Evolutionary conservation across 2,888 invertebrate genomes (phyloP).

Genomic region (Nebria brevicollis): DNA sequence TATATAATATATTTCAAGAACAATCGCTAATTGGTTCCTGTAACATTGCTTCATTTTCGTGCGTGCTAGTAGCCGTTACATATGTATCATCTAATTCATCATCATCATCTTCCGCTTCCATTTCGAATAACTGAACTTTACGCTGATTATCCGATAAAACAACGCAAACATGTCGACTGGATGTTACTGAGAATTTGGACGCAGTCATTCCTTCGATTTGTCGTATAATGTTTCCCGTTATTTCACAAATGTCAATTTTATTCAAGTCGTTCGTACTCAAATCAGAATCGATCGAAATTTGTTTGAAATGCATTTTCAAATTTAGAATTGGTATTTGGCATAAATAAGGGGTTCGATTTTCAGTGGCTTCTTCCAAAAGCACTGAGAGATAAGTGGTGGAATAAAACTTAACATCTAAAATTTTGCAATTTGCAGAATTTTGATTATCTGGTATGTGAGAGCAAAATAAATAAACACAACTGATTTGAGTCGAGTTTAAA

Average conservation of each 20-base stretch:
- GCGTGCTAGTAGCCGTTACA: conserved; percentile 56
- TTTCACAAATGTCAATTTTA: conserved; percentile 67
- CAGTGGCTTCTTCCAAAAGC: conserved; percentile 68
- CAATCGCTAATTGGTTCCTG: conserved; percentile 22
- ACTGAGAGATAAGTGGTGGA: conserved; percentile 77
- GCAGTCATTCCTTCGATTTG: conserved; percentile 75
- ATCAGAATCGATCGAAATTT: conserved; percentile 48
- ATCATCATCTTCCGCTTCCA: conserved; percentile 92
- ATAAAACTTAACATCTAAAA: conserved; percentile 82
- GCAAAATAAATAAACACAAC: conserved; percentile 67
- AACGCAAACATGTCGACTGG: conserved; percentile 84
- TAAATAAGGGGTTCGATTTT: conserved; percentile 63
- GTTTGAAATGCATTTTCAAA: conserved; percentile 63
- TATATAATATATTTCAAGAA: conserved; percentile 3
- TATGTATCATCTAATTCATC: conserved; percentile 79
- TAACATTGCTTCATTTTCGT: conserved; percentile 52
- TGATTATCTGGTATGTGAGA: conserved; percentile 61
- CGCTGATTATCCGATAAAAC: conserved; percentile 82
- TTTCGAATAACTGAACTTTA: conserved; percentile 88
- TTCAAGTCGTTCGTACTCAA: conserved; percentile 58
- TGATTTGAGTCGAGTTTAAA: conserved; percentile 62
- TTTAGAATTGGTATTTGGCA: conserved; percentile 65
- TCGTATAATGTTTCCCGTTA: conserved; percentile 68
- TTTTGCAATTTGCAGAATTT: conserved; percentile 61
- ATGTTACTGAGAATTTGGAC: conserved; percentile 83